Conservation (phyloP, 2,113 vertebrate genomes). For the Ranitomeya variabilis region DNA sequence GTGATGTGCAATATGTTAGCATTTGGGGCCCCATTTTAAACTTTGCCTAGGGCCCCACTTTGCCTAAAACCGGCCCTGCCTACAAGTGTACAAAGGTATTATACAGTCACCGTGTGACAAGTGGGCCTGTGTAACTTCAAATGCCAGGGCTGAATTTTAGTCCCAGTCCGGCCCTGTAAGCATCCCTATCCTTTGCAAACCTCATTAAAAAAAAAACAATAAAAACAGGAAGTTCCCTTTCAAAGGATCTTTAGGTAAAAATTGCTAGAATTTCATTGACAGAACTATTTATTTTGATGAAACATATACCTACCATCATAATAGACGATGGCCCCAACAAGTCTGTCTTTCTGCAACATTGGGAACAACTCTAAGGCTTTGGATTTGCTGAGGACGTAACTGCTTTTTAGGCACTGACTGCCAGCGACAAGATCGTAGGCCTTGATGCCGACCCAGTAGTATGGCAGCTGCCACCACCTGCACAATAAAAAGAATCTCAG, state of each 20-base stretch:
- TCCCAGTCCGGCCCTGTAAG: no score
- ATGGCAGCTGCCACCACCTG: conserved; percentile 98
- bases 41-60: no score
- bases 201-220: no score
- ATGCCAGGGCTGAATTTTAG: no score
- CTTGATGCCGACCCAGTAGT: conserved; percentile 97
- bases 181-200: no score
- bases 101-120: no score
- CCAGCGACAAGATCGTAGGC: conserved; percentile 95
- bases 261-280: neutral
- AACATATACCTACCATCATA: conserved; percentile 84
- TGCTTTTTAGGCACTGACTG: conserved; percentile 89
- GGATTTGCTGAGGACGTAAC: conserved; percentile 90
- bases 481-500: neutral
- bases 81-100: no score
- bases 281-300: neutral
- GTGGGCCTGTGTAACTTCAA: no score
- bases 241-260: neutral
- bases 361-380: conserved; percentile 93
- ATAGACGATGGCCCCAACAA: conserved; percentile 96
- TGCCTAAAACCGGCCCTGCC: no score
- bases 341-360: conserved; percentile 91
- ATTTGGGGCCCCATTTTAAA: no score
- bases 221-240: neutral
- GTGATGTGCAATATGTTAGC: no score